A percentile compares a stretch with the other conserved stretches of the same genome.
phyloP scores from a whole-genome alignment of 2,888 invertebrate species.

The Callyntrura guangdongensis region DNA sequence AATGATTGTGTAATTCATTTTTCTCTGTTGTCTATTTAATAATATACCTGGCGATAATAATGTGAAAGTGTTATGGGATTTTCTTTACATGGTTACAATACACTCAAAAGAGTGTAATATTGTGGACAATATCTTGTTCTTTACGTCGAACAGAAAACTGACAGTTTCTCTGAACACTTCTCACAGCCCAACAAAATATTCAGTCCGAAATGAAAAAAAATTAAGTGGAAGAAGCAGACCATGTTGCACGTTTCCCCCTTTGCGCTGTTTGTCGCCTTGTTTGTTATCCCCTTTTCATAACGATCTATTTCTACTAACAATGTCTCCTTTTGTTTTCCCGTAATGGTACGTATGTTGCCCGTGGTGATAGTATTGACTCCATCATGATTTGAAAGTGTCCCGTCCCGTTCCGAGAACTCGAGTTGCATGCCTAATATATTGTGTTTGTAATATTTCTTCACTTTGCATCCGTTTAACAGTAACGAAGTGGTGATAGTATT shows the following conservation, averaged over 20 bases:
- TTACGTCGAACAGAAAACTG: conserved; percentile 46
- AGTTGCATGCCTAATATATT: no score
- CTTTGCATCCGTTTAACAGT: no score
- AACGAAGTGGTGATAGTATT: conserved; percentile 78
- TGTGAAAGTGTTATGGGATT: background rate
- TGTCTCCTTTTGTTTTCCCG: conserved; percentile 73
- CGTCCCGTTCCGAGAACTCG: no score
- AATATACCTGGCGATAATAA: background rate
- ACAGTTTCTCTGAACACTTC: conserved; percentile 59
- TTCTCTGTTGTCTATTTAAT: background rate
- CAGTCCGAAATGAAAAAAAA: conserved; percentile 1
- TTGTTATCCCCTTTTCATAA: conserved; percentile 40
- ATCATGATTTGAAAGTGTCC: conserved; percentile 22
- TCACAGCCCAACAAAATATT: background rate
- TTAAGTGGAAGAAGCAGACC: background rate
- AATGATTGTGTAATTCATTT: background rate
- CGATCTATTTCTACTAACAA: background rate
- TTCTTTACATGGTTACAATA: conserved; percentile 9
- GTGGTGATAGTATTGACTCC: conserved; percentile 78
- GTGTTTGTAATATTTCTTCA: no score
- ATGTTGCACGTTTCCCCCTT: background rate
- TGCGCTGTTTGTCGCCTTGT: background rate
- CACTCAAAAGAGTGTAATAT: conserved; percentile 41
- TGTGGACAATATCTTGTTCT: conserved; percentile 63
- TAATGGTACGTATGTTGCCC: conserved; percentile 74